Base-by-base conservation (phyloP, 2,797 vertebrate species). In the Acipenser transmontanus region DNA sequence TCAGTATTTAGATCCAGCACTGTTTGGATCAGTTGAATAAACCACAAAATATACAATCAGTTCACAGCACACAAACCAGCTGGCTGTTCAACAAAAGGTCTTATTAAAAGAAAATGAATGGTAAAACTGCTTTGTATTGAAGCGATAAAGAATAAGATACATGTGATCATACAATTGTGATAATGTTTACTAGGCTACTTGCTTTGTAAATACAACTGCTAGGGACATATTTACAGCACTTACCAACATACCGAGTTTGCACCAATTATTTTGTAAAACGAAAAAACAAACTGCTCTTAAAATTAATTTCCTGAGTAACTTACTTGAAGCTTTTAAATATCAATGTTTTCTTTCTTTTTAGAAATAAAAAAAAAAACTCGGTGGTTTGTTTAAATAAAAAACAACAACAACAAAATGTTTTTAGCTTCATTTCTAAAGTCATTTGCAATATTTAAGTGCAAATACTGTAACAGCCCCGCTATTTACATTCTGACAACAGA, bases 291-390 rank as follows among this genome's bases (percentile, higher is more conserved):
- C 34, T 34, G 34, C 34, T 65, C 5, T 13, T 54, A 47, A 68
- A n/a, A 11, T 13, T 59, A 49, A 17, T 11, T 49, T 34, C 50
- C 6, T 14, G 8, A 8, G 13, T 34, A 14, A 49, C 56, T 12
- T 59, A 14, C 52, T 66, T 54, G 51, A 66, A 50, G 14, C 52
- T 14, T 49, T 50, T 14, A 51, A 54, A 65, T 47, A 51, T 60
- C 52, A 17, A 6, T 50, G 13, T 47, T 63, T 34, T 48, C 49
- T 48, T 11, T 13, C 17, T 13, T 47, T 14, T 49, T 7, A 47
- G 14, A 7, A 63, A 17, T 50, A 50, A 49, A 47, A 57, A 20
- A 7, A n/a, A 11, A n/a, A 7, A 48, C 34, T 4, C 4, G 34
- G 34, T 34, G 34, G 57, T 48, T 11, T 13, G 12, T 13, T 47